A percentile compares a stretch with the other conserved stretches of the same genome.
Conservation (phyloP, 2,797 vertebrate genomes). For the Meriones psammophilus region DNA sequence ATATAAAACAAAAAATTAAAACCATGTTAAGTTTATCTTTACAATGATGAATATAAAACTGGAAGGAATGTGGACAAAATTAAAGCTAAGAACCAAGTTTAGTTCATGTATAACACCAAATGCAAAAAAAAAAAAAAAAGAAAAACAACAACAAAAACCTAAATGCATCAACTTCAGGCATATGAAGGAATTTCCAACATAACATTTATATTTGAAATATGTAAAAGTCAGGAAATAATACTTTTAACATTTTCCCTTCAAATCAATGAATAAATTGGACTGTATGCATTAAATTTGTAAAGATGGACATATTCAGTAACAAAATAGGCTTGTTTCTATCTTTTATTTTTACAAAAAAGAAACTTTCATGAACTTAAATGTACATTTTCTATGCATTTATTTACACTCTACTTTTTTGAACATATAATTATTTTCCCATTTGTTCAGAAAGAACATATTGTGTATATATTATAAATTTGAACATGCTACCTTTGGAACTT, state of each 20-base stretch:
- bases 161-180: background rate
- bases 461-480: background rate
- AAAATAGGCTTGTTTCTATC: background rate
- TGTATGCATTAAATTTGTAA: background rate
- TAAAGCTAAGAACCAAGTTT: background rate
- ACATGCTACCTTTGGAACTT: background rate
- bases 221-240: background rate
- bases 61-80: background rate
- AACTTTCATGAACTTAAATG: background rate
- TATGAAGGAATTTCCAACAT: background rate
- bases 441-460: background rate
- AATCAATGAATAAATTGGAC: background rate
- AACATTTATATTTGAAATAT: conserved; percentile 25
- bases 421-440: background rate
- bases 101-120: background rate
- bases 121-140: background rate
- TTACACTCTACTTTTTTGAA: background rate
- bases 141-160: background rate
- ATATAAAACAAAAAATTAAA: conserved; percentile 4
- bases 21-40: background rate
- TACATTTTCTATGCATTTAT: background rate
- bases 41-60: conserved; percentile 48
- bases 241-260: conserved; percentile 15
- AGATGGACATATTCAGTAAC: background rate
- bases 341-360: background rate